phyloP scores from a whole-genome alignment of 1,140 invertebrate genomes.

The Hylaeus anthracinus region DNA sequence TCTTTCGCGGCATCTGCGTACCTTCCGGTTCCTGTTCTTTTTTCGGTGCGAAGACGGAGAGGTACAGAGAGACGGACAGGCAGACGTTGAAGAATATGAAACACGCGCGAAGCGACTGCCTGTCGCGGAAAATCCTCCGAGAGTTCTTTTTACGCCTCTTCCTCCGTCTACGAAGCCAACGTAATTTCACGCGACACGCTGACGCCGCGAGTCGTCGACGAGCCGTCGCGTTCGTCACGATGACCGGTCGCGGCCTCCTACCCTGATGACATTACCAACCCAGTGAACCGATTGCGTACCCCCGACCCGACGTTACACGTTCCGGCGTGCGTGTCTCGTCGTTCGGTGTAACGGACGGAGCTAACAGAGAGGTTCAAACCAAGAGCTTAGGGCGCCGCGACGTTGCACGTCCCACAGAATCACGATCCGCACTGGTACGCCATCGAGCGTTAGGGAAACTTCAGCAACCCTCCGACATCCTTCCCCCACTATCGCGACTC shows the following conservation, averaged over 20 bases:
- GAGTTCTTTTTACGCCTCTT: not conserved
- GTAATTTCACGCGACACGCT: conserved; percentile 36
- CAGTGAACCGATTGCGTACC: not conserved
- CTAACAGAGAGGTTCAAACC: not conserved
- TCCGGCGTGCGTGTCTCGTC: conserved; percentile 27
- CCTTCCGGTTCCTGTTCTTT: conserved; percentile 36
- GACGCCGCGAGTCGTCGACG: conserved; percentile 23
- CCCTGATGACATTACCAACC: conserved; percentile 10
- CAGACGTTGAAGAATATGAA: conserved; percentile 9
- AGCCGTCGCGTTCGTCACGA: conserved; percentile 41
- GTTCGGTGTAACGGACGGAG: conserved; percentile 21
- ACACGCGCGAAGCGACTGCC: conserved; percentile 21
- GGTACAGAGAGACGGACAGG: conserved; percentile 3
- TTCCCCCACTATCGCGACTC: conserved; percentile 40
- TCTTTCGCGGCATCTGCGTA: conserved; percentile 3
- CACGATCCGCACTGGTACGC: conserved; percentile 79
- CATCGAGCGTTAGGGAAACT: conserved; percentile 79
- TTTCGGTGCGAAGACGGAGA: conserved; percentile 31
- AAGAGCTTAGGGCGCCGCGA: conserved; percentile 58
- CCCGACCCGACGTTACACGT: not conserved
- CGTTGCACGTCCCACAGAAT: conserved; percentile 77
- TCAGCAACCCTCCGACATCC: conserved; percentile 65
- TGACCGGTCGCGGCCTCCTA: conserved; percentile 4
- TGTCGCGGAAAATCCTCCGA: conserved; percentile 6
- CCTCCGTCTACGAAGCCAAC: not conserved